phyloP scores from a whole-genome alignment of 2,113 vertebrate genomes.

The Merops nubicus region DNA sequence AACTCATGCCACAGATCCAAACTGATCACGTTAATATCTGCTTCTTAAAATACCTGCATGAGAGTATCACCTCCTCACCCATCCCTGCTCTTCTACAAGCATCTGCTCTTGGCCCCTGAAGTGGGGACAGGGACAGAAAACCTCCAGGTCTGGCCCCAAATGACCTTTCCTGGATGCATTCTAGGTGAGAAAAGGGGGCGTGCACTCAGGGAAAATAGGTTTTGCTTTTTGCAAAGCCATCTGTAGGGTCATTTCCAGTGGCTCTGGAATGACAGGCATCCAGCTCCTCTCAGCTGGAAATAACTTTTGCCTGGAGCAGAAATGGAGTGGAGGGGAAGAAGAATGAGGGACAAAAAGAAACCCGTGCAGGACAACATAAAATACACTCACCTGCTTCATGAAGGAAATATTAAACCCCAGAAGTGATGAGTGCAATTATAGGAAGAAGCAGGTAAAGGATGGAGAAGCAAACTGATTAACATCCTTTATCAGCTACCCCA shows the following conservation, averaged over 20 bases:
- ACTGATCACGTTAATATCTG: background rate
- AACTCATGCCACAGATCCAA: background rate
- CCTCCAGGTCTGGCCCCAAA: background rate
- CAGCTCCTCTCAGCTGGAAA: conserved; percentile 26
- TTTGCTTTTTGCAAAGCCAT: background rate
- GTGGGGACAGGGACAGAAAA: background rate
- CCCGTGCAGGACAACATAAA: background rate
- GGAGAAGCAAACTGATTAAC: background rate
- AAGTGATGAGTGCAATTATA: background rate
- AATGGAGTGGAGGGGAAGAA: background rate
- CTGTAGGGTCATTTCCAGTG: background rate
- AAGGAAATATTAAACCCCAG: conserved; percentile 4
- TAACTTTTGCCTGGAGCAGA: conserved; percentile 45
- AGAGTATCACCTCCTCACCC: background rate
- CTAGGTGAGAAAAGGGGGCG: background rate
- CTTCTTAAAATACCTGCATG: background rate
- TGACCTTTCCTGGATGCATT: background rate
- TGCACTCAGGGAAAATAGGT: background rate
- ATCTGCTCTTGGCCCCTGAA: background rate
- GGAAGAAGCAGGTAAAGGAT: background rate
- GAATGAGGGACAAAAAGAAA: background rate
- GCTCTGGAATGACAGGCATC: background rate
- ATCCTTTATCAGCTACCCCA: background rate
- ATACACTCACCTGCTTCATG: background rate
- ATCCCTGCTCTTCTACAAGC: background rate